Evolutionary conservation across 1,140 invertebrate species (phyloP).

Genomic region (Hestina assimilis): DNA sequence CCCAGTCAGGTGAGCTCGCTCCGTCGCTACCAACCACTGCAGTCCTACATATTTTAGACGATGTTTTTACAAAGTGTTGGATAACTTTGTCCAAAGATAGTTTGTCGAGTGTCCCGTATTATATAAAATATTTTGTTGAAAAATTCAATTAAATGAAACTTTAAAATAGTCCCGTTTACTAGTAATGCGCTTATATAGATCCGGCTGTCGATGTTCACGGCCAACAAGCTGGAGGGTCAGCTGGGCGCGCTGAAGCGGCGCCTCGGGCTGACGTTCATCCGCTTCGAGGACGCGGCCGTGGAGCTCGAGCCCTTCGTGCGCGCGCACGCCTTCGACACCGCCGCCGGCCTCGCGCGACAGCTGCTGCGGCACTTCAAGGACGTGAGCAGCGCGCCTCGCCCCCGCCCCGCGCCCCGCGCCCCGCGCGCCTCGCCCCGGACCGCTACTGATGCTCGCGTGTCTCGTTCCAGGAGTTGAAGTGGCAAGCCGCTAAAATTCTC

Average conservation of each 20-base stretch:
- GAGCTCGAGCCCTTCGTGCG: slow-evolving; percentile 92
- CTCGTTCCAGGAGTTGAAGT: slow-evolving; percentile 87
- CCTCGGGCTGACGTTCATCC: slow-evolving; percentile 92
- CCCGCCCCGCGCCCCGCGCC: not conserved
- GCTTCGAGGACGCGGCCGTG: slow-evolving; percentile 97
- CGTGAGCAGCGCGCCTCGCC: slow-evolving; percentile 60
- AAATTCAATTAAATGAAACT: too few relatives aligned
- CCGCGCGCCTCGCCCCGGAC: not conserved
- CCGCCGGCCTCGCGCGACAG: slow-evolving; percentile 86
- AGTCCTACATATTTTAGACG: too few relatives aligned
- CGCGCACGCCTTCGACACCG: slow-evolving; percentile 93
- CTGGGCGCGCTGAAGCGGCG: slow-evolving; percentile 90
- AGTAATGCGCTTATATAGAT: too few relatives aligned
- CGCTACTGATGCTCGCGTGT: not conserved
- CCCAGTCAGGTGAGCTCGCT: slow-evolving; percentile 80
- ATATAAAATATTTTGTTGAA: too few relatives aligned
- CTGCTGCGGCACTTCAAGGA: slow-evolving; percentile 91
- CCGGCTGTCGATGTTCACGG: slow-evolving; percentile 91
- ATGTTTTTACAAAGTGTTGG: too few relatives aligned
- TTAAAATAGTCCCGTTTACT: too few relatives aligned
- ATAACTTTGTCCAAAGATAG: not conserved
- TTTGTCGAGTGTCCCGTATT: not conserved
- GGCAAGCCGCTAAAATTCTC: slow-evolving; percentile 96
- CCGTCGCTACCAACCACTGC: not conserved
- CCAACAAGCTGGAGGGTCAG: slow-evolving; percentile 84